Evolutionary conservation across 2,797 vertebrate species (phyloP).

Genomic region (Odontamblyopus rebecca): DNA sequence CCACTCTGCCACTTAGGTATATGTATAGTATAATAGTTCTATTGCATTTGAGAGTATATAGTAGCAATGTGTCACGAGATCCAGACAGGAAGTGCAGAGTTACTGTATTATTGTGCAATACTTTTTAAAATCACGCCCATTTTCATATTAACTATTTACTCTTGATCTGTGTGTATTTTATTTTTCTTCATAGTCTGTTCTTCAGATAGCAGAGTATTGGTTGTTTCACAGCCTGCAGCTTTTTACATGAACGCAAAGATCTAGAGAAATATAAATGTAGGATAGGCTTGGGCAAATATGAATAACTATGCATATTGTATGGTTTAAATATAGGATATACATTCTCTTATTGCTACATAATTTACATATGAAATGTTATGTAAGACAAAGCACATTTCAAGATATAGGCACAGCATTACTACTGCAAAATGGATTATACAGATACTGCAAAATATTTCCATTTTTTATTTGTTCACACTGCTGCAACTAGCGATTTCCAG

Average conservation of each 20-base stretch:
- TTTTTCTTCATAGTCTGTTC: conserved; percentile 38
- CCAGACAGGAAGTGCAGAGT: no score
- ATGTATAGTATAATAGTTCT: not conserved
- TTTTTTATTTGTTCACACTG: not conserved
- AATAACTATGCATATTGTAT: conserved; percentile 16
- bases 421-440: not conserved
- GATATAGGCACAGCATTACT: not conserved
- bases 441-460: not conserved
- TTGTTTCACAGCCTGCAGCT: conserved; percentile 37
- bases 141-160: conserved; percentile 44
- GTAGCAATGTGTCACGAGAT: not conserved
- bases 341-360: not conserved
- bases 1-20: no score
- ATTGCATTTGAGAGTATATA: conserved; percentile 57
- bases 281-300: conserved; percentile 7
- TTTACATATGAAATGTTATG: not conserved
- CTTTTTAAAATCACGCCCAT: conserved; percentile 29
- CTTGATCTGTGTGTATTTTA: conserved; percentile 27
- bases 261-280: conserved; percentile 21
- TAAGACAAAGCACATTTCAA: not conserved
- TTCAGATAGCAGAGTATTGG: conserved; percentile 44
- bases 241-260: conserved; percentile 33
- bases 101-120: conserved; percentile 53
- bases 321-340: not conserved
- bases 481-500: not conserved